Evolutionary conservation across 1,140 invertebrate genomes (phyloP).

Genomic region (Elymnias hypermnestra): DNA sequence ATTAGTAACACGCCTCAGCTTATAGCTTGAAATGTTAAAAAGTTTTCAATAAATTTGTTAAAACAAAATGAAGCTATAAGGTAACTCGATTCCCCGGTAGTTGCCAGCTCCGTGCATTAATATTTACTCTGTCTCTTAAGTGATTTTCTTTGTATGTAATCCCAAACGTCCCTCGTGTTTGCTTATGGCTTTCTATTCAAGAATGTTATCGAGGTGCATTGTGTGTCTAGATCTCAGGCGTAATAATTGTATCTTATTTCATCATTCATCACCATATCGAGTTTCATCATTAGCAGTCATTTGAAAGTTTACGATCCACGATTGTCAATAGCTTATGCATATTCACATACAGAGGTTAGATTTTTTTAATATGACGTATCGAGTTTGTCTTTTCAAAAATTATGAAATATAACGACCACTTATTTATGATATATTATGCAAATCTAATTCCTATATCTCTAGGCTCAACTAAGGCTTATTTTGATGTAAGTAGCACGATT

Average conservation of each 20-base stretch:
- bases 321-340: not conserved
- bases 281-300: slow-evolving; percentile 12
- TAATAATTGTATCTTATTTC: slow-evolving; percentile 27
- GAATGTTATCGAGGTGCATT: slow-evolving; percentile 33
- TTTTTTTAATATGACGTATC: too few relatives aligned
- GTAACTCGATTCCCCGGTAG: slow-evolving; percentile 53
- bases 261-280: slow-evolving; percentile 12
- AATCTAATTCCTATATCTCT: too few relatives aligned
- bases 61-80: slow-evolving; percentile 67
- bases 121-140: slow-evolving; percentile 52
- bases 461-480: too few relatives aligned
- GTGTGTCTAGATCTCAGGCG: slow-evolving; percentile 21
- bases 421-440: too few relatives aligned
- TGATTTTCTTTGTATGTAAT: slow-evolving; percentile 56
- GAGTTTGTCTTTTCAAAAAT: too few relatives aligned
- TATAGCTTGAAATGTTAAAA: not conserved
- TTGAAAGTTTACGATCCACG: not conserved
- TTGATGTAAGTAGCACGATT: too few relatives aligned
- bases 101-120: slow-evolving; percentile 42
- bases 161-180: slow-evolving; percentile 41
- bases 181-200: slow-evolving; percentile 38
- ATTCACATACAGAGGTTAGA: too few relatives aligned
- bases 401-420: too few relatives aligned
- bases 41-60: slow-evolving; percentile 58
- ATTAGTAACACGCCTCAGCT: too few relatives aligned